Percentiles rank a stretch among this genome's conserved stretches.
phyloP scores from a whole-genome alignment of 1,140 invertebrate species.

The Centruroides vittatus region DNA sequence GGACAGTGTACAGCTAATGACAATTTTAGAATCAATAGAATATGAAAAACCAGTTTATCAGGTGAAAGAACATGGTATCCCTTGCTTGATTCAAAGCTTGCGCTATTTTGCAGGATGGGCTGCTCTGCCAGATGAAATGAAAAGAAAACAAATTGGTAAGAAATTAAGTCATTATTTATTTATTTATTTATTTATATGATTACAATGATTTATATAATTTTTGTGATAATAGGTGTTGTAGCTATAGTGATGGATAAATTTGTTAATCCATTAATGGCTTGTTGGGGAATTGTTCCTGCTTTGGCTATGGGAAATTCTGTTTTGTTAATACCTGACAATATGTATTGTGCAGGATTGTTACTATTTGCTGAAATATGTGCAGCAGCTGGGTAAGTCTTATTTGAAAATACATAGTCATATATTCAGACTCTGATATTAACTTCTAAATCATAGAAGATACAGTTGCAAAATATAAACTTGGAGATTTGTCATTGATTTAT shows the following conservation, averaged over 20 bases:
- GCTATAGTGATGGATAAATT: constrained; percentile 2
- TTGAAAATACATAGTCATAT: no score
- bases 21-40: neutral
- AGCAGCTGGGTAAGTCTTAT: neutral
- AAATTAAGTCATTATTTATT: no score
- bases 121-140: neutral
- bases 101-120: neutral
- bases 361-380: constrained; percentile 2
- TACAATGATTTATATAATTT: neutral
- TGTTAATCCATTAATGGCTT: constrained; percentile 3
- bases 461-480: no score
- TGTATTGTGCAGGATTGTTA: neutral
- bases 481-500: no score
- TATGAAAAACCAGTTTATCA: constrained; percentile 1
- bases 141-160: neutral
- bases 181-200: neutral
- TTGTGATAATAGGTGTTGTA: neutral
- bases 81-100: constrained; percentile 2
- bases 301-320: constrained; percentile 3
- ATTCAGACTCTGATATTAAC: no score
- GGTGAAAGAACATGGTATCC: neutral
- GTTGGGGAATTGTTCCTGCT: neutral
- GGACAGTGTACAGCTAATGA: neutral
- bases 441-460: no score
- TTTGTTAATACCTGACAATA: neutral